A percentile compares a stretch with the other conserved stretches of the same genome.
phyloP scores from a whole-genome alignment of 2,113 vertebrate species.

The Piaya cayana region DNA sequence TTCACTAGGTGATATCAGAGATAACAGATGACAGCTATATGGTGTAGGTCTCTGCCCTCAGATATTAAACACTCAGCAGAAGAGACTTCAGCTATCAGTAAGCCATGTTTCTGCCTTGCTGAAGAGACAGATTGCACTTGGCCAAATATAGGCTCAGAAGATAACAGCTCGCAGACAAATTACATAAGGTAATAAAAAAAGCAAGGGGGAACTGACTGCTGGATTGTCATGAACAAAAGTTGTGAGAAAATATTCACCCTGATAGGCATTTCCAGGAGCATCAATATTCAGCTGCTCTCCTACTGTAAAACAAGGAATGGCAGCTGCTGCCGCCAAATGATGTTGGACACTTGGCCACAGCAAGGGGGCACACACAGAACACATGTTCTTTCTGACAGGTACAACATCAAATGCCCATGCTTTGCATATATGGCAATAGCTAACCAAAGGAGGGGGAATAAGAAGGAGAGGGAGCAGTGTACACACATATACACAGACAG shows the following conservation, averaged over 20 bases:
- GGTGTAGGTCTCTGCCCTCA: neutral
- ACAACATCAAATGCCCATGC: accelerated
- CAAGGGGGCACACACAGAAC: neutral
- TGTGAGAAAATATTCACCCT: neutral
- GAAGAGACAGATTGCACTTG: neutral
- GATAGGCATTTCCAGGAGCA: neutral
- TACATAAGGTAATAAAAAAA: neutral
- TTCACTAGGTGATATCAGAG: neutral
- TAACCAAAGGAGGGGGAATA: neutral
- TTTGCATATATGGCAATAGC: neutral
- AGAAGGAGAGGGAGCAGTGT: neutral
- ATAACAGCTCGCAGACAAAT: neutral
- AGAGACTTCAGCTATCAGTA: neutral
- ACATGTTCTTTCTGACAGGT: neutral
- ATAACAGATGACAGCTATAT: neutral
- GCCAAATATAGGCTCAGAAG: neutral
- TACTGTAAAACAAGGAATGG: neutral
- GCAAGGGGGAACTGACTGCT: neutral
- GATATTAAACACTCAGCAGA: neutral
- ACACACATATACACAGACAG: accelerated
- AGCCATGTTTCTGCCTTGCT: neutral
- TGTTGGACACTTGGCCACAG: neutral
- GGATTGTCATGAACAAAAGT: neutral
- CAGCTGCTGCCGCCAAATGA: neutral
- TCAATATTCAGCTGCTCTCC: neutral